Percentiles rank a stretch among this genome's conserved stretches.
These are phyloP conservation scores for Vombatus ursinus DNA, from an alignment of 2,113 vertebrate species.

Conservation along the genomic window DNA sequence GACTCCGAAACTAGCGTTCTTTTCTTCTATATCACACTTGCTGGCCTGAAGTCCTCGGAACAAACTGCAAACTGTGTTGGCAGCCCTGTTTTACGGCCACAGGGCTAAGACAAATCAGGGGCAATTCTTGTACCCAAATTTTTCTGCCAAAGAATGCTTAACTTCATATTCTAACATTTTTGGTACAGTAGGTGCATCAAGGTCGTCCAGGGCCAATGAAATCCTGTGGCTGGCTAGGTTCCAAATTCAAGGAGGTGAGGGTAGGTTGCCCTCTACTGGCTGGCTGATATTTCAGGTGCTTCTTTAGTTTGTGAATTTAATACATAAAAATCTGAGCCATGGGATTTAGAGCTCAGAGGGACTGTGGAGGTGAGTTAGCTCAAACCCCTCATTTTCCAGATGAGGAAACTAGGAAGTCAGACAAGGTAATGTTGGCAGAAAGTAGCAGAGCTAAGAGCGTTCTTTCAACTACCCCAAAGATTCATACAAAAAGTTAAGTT, in stretches of 20 bases:
- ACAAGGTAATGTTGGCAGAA: not conserved
- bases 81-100: not conserved
- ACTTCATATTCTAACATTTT: not conserved
- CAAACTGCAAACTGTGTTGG: not conserved
- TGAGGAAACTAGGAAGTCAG: not conserved
- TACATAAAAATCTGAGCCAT: not conserved
- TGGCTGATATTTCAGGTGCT: not conserved
- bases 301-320: not conserved
- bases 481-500: not conserved
- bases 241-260: not conserved
- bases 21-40: not conserved
- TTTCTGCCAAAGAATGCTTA: not conserved
- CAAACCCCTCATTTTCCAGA: not conserved
- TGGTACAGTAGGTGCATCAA: not conserved
- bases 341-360: not conserved
- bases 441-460: not conserved
- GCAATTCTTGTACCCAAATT: not conserved
- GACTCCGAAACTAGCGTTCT: not conserved
- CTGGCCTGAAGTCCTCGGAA: not conserved
- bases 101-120: not conserved
- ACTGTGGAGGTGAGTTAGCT: not conserved
- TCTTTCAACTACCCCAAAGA: not conserved
- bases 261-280: constrained; percentile 34
- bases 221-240: not conserved
- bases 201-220: not conserved